phyloP scores from a whole-genome alignment of 2,797 vertebrate genomes.

The Moxostoma hubbsi region DNA sequence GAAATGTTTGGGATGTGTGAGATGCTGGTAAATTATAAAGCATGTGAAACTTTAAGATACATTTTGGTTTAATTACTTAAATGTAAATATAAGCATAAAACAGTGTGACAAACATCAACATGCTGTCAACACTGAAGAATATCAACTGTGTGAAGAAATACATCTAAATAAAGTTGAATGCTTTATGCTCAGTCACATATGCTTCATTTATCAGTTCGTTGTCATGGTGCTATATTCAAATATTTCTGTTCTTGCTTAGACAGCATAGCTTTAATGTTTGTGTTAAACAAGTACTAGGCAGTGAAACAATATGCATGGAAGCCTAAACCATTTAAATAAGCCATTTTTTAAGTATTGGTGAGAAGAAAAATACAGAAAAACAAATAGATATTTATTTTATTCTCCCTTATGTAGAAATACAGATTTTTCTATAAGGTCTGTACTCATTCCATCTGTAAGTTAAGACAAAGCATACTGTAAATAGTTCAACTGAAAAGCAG shows the following conservation, averaged over 20 bases:
- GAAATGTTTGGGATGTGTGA: no score
- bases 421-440: background rate
- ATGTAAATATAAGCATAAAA: background rate
- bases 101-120: background rate
- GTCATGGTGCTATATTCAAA: slow-evolving; percentile 6
- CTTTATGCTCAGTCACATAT: background rate
- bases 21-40: no score
- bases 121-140: background rate
- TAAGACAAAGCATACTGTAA: background rate
- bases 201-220: background rate
- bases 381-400: background rate
- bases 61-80: background rate
- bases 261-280: background rate
- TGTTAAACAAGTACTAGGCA: background rate
- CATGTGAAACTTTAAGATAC: background rate
- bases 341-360: background rate
- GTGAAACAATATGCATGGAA: background rate
- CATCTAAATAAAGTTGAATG: slow-evolving; percentile 1
- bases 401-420: no score
- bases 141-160: background rate
- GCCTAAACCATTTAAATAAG: background rate
- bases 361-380: background rate
- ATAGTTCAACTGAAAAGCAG: background rate
- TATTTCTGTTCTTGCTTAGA: background rate
- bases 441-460: background rate